Evolutionary conservation across 2,888 invertebrate genomes (phyloP), one percentile per base, ranked within the genome.

Genomic region (Meteorus colon): DNA sequence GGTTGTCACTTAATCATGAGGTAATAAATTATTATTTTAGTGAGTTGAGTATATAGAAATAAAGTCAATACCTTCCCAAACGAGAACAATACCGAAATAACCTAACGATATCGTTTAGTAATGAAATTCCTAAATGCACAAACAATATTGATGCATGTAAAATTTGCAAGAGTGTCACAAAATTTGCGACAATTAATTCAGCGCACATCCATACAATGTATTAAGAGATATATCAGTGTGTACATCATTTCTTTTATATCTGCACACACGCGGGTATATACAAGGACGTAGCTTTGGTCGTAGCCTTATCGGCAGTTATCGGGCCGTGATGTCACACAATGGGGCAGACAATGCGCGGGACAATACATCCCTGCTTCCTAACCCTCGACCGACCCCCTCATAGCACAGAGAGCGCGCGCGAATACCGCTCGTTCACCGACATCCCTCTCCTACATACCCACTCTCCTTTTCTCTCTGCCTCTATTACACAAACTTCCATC

Each of bases 321-420:
- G 89, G 89, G 84, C 88, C 89, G 89, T 89, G 89, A 89, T 88
- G 89, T 88, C 89, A 85, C 89, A 89, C 89, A 89, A 89, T 89
- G 87, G 88, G 86, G 86, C 89, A 89, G 89, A 89, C 89, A 89
- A 89, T 88, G 86, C 87, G 85, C 86, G 87, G 88, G 84, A 89
- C 89, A 89, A 89, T 89, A 87, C 88, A 85, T 85, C 86, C 84
- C 84, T 82, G 84, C 82, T 84, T 81, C 78, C 82, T 80, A 80
- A 79, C 81, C 81, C 82, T 80, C 79, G 79, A 82, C 76, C 83
- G 79, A 78, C 80, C 81, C 78, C 81, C 81, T 75, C 62, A 60
- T 67, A 27, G 73, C 67, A 51, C 60, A 48, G 68, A 41, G 76
- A 70, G 37, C 41, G 60, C 51, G 66, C 70, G 74, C 70, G 55